Percentiles rank a stretch among this genome's conserved stretches.
Evolutionary conservation across 1,140 invertebrate species (phyloP).

Genomic region (Macrobrachium rosenbergii): DNA sequence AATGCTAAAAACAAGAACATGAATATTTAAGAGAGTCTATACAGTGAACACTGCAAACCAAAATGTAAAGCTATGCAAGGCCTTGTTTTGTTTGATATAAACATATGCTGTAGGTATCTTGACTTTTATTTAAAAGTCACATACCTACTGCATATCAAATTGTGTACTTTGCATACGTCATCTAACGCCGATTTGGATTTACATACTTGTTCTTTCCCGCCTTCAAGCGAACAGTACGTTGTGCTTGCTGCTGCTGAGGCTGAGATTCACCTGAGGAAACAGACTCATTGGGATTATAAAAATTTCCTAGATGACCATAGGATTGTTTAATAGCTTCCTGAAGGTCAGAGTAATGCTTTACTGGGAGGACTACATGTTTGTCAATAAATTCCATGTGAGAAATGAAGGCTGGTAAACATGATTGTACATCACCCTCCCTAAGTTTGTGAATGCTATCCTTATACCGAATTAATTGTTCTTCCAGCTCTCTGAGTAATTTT

Average conservation of each 20-base stretch:
- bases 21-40: no score
- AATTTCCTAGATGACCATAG: slow-evolving; percentile 39
- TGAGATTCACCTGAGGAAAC: neutral
- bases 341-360: slow-evolving; percentile 59
- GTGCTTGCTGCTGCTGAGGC: neutral
- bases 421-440: slow-evolving; percentile 17
- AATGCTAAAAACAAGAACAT: no score
- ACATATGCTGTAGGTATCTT: no score
- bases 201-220: neutral
- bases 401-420: slow-evolving; percentile 37
- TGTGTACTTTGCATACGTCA: neutral
- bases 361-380: slow-evolving; percentile 39
- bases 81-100: no score
- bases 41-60: no score
- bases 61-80: no score
- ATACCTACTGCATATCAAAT: neutral
- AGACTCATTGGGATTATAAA: neutral
- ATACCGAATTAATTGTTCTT: slow-evolving; percentile 32
- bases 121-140: no score
- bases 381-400: slow-evolving; percentile 45
- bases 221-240: neutral
- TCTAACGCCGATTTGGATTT: neutral
- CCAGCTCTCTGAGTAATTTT: slow-evolving; percentile 51
- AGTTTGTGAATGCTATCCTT: slow-evolving; percentile 23
- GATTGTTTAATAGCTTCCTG: slow-evolving; percentile 53